Evolutionary conservation across 2,888 invertebrate genomes (phyloP), one percentile per base, ranked within the genome.

Genomic region (Nemotelus nigrinus): DNA sequence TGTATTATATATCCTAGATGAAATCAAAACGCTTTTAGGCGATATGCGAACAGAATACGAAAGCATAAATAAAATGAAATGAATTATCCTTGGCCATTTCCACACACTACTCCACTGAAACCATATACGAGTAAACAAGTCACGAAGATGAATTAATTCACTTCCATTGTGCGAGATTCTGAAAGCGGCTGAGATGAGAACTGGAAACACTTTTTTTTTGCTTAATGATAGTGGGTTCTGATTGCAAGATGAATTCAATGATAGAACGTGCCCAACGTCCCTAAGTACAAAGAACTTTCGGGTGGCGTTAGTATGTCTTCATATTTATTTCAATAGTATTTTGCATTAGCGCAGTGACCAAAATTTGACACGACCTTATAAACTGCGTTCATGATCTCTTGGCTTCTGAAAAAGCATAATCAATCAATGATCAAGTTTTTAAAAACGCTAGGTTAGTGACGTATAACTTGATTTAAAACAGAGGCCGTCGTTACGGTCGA

Each of bases 11-110:
- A 72, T 78, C 78, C 78, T 78, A 78, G 79, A 79, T 79, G 78
- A 79, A 79, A 79, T 79, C 79, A 79, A 79, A 79, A 79, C 79
- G 79, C 79, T 79, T 79, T 79, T 79, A 79, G 74, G 64, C 60
- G 74, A 58, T 48, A 76, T 78, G 78, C 65, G 78, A 65, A 72
- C 72, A 48, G 79, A 79, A 79, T 79, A 76, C 64, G 57, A 55
- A 79, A 79, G 77, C 60, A 79, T 65, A 60, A 74, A 74, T 63
- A 50, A 63, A 55, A 60, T 41, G 43, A 70, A 70, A 41, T 67
- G 50, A 67, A 67, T 67, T 48, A 67, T 70, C 70, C 70, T 70
- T 55, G 41, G 67, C 67, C 47, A 67, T 67, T 41, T n/a, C 57
- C 57, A 57, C 57, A 57, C 25, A 57, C n/a, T 57, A 63, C 43